Evolutionary conservation across 2,113 vertebrate species (phyloP), one percentile per base, ranked within the genome.

Genomic region (Apteryx owenii): DNA sequence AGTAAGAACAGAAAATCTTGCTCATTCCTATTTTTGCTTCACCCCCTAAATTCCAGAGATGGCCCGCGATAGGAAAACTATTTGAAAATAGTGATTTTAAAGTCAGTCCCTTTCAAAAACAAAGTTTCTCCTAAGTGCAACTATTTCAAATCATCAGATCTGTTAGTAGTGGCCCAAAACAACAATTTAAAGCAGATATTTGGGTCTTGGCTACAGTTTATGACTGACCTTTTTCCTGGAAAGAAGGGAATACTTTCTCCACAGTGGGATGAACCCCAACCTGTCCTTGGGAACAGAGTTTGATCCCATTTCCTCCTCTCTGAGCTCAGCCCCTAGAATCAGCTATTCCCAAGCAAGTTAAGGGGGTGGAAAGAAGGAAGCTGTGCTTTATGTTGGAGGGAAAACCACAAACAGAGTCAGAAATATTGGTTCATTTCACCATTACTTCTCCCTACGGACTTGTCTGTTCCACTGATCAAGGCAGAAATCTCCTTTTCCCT

Each of bases 241-340:
- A 9, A 6, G 54, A 21, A 42, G 51, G n/a, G 44, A 29, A 21
- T 12, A 7, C 1, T 7, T 2, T 28, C 26, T 5, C 31, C 2
- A 6, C 12, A 16, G 60, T 12, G 3, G 28, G 51, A 81, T 20
- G 4, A 0, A 60, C 3, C 51, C 6, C 42, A 5, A 22, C 14
- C 10, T 1, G 16, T 0, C 19, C 38, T 5, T 1, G 2, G 50
- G 58, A 78, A 0, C 69, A 38, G 29, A 72, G 26, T n/a, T 69
- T 54, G 19, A 2, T 22, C 64, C 38, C 36, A 1, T 48, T 31
- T 56, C 93, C 77, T 81, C 42, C 51, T 51, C 23, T 85, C 69
- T 46, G 75, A 14, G 77, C 94, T 40, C 81, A 81, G 69, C 68
- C 54, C 77, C n/a, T 31, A 28, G 85, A 2, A 2, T 42, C 60